Evolutionary conservation across 2,113 vertebrate genomes (phyloP).

Genomic region (western clawed frog (Xenopus tropicalis)): DNA sequence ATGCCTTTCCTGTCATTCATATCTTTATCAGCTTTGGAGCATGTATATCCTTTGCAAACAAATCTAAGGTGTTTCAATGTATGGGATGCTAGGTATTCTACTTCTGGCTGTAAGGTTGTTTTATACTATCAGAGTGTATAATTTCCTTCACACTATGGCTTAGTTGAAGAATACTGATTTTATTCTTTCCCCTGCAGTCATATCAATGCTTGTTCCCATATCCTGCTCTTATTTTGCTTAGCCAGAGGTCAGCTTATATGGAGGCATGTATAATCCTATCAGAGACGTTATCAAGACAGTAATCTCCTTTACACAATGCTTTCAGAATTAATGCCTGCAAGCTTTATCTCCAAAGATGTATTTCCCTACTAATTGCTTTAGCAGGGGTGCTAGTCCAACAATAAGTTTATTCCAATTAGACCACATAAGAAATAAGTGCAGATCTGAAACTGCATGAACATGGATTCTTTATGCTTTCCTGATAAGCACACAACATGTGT

Average conservation of each 20-base stretch:
- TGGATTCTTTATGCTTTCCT: constrained; percentile 3
- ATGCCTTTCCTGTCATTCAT: too few species aligned
- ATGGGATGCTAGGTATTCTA: neutral
- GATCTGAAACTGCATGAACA: neutral
- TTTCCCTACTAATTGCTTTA: constrained; percentile 39
- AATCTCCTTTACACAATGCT: constrained; percentile 27
- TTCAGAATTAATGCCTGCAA: constrained; percentile 31
- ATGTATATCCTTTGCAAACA: neutral
- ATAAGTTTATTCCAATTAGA: constrained; percentile 41
- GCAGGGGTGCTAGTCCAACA: constrained; percentile 27
- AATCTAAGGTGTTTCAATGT: neutral
- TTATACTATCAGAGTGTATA: constrained; percentile 8
- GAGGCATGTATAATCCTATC: constrained; percentile 38
- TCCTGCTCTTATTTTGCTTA: constrained; percentile 25
- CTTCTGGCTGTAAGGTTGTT: neutral
- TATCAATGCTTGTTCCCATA: constrained; percentile 21
- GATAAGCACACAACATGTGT: constrained; percentile 1
- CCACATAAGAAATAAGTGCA: constrained; percentile 6
- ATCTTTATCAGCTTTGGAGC: neutral
- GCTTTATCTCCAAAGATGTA: constrained; percentile 38
- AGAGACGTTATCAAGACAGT: constrained; percentile 35
- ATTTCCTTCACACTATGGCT: constrained; percentile 11
- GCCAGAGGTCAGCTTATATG: constrained; percentile 32
- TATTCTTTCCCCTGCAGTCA: constrained; percentile 7
- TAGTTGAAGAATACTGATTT: constrained; percentile 21